Evolutionary conservation across 2,888 invertebrate genomes (phyloP).

Genomic region (Nomada fabriciana): DNA sequence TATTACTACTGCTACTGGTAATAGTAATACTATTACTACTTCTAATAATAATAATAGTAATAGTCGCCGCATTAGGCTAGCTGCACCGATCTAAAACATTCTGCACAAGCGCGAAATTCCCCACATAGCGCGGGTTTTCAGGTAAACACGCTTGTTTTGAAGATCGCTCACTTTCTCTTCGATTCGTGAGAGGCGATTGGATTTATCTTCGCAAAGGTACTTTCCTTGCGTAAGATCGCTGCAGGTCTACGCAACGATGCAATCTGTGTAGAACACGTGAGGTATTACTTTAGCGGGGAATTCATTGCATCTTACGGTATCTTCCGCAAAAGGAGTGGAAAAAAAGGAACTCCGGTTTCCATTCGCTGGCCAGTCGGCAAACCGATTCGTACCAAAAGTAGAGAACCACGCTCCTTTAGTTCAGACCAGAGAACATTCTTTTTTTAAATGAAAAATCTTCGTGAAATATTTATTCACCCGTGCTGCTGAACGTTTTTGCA

Average conservation of each 20-base stretch:
- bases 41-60: no score
- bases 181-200: constrained; percentile 35
- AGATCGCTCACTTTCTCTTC: constrained; percentile 52
- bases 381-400: neutral
- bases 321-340: constrained; percentile 34
- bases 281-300: constrained; percentile 35
- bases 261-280: constrained; percentile 38
- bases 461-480: no score
- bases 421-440: constrained; percentile 14
- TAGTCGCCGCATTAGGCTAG: no score
- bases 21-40: no score
- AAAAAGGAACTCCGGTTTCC: constrained; percentile 10
- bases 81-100: neutral
- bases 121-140: neutral
- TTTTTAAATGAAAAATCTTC: neutral
- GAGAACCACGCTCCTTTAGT: no score
- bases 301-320: constrained; percentile 46
- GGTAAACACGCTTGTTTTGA: constrained; percentile 47
- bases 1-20: no score
- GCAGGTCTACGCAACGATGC: constrained; percentile 50
- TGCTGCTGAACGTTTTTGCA: no score
- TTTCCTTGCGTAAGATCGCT: constrained; percentile 56
- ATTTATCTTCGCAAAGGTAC: constrained; percentile 50
- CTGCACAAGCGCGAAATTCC: neutral
- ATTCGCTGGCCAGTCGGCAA: neutral